Percentiles rank a stretch among this genome's conserved stretches.
These are phyloP conservation scores for Siniperca knerii DNA, from an alignment of 2,113 vertebrate genomes.

Conservation along the genomic window DNA sequence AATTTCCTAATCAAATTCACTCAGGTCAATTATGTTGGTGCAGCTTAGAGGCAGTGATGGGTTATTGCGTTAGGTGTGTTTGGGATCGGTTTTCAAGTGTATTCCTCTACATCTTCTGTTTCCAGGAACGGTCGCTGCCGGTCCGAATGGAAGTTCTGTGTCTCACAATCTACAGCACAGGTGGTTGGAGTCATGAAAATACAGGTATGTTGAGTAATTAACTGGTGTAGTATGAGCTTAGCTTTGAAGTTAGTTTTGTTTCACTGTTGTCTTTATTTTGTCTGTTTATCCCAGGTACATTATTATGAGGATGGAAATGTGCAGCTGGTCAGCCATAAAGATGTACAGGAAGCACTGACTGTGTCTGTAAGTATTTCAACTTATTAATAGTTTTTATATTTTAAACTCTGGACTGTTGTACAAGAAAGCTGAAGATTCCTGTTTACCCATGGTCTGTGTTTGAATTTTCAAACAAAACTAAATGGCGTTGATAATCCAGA, in stretches of 20 bases:
- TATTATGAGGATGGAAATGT: slow-evolving; percentile 99
- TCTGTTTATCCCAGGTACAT: slow-evolving; percentile 87
- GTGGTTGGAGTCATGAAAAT: slow-evolving; percentile 93
- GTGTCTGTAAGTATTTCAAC: slow-evolving; percentile 87
- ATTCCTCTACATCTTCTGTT: background rate
- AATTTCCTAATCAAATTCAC: slow-evolving; percentile 2
- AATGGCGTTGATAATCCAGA: background rate
- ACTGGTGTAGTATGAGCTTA: background rate
- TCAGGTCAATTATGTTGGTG: background rate
- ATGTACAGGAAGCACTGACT: slow-evolving; percentile 90
- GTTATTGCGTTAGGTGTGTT: background rate
- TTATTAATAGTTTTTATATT: background rate
- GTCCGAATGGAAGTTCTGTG: slow-evolving; percentile 96
- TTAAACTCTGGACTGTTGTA: background rate
- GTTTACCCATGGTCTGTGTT: background rate
- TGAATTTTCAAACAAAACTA: background rate
- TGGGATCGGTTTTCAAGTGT: background rate
- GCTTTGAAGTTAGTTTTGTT: background rate
- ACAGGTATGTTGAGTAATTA: slow-evolving; percentile 82
- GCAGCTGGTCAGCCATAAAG: slow-evolving; percentile 97
- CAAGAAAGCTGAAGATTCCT: background rate
- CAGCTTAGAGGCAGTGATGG: background rate
- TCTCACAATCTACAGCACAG: slow-evolving; percentile 90
- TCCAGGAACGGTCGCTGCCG: slow-evolving; percentile 94
- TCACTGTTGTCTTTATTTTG: background rate